A percentile compares a stretch with the other conserved stretches of the same genome.
Conservation (phyloP, 2,797 vertebrate genomes). For the Chlorospingus semifuscus region DNA sequence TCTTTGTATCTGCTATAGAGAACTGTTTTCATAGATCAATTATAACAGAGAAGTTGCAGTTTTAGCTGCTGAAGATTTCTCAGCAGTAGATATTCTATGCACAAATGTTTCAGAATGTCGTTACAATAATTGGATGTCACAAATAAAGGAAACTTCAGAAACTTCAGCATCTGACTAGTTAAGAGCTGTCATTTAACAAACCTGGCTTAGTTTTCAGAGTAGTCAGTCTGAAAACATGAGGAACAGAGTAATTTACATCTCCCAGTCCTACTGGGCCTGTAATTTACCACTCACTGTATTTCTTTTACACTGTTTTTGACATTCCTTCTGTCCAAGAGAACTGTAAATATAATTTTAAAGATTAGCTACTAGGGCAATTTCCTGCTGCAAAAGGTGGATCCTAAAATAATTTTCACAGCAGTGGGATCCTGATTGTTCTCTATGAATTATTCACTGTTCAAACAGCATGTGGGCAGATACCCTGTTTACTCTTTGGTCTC, state of each 20-base stretch:
- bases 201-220: neutral
- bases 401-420: neutral
- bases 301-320: neutral
- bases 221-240: neutral
- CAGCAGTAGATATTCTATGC: neutral
- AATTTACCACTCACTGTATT: neutral
- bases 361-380: neutral
- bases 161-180: neutral
- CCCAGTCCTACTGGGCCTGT: neutral
- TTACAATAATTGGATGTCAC: neutral
- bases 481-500: conserved; percentile 9
- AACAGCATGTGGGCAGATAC: neutral
- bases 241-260: neutral
- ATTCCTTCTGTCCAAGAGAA: neutral
- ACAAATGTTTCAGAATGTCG: neutral
- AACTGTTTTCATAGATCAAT: neutral
- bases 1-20: neutral
- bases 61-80: neutral
- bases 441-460: conserved; percentile 20
- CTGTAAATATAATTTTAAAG: neutral
- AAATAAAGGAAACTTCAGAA: neutral
- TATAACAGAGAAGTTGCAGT: neutral
- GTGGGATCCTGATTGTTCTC: neutral
- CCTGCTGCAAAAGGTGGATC: neutral
- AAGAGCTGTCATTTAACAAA: neutral